Evolutionary conservation across 2,113 vertebrate species (phyloP).

Genomic region (Phalacrocorax brasilianus): DNA sequence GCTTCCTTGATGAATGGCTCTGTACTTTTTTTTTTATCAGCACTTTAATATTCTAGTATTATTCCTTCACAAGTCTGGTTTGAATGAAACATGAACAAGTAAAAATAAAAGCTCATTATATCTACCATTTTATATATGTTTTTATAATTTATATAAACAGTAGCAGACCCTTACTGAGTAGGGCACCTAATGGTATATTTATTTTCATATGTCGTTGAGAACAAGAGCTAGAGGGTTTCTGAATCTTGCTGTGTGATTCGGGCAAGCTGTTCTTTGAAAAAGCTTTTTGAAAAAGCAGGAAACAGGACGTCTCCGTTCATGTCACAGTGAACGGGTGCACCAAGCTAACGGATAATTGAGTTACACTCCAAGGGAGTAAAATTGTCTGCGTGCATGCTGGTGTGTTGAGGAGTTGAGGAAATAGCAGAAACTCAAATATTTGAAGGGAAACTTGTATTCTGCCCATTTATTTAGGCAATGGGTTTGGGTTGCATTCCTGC

Average conservation of each 20-base stretch:
- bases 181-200: neutral
- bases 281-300: neutral
- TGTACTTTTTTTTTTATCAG: neutral
- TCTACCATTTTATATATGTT: neutral
- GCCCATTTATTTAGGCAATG: neutral
- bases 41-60: neutral
- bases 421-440: neutral
- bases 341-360: neutral
- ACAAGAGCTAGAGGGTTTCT: neutral
- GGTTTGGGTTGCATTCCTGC: neutral
- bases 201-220: neutral
- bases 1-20: conserved; percentile 3
- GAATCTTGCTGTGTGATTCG: neutral
- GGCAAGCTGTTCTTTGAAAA: neutral
- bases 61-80: neutral
- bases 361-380: neutral
- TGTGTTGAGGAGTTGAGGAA: neutral
- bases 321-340: neutral
- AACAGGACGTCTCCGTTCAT: neutral
- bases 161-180: neutral
- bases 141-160: neutral
- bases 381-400: neutral
- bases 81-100: neutral
- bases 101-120: neutral
- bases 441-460: neutral